Evolutionary conservation across 1,140 invertebrate genomes (phyloP), one percentile per base, ranked within the genome.

Genomic region (Nephotettix cincticeps): DNA sequence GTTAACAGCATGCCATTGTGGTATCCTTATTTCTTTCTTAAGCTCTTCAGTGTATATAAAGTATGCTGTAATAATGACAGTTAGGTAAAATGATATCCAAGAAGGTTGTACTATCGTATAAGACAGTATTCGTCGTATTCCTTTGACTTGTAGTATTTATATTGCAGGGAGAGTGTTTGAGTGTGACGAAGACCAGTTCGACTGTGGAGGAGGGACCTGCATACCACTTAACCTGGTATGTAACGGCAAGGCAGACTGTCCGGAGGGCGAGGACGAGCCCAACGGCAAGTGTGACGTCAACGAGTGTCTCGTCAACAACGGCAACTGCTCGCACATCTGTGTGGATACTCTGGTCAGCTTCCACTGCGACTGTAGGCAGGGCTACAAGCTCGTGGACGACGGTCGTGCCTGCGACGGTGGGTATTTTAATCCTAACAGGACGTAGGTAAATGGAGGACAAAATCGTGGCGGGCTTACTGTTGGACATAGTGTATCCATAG

Each of bases 231-330:
- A 85, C 0, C 94, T 93, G 91, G 86, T 93, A 0, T 97, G 94
- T 78, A 93, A 97, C 79, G 92, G 91, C 9, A 87, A 90, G 27
- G 85, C 88, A 0, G 95, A 97, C 77, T 98, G 95, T 79, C 85
- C 86, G 0, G 88, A 92, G 47, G 89, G 89, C 1, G 93, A 95
- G 77, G 95, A 97, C 80, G 94, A 97, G 79, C 69, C 73, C 13
- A 36, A 70, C 11, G 74, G 70, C 19, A 73, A 75, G 40, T 90
- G 91, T 73, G 93, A 94, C 77, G 88, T 94, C 27, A 88, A 95
- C 76, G 93, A 95, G 78, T 96, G 94, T 80, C 83, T 88, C 79
- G 90, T 87, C 79, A 89, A 88, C 81, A 93, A 88, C 73, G 82
- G 76, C 75, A 71, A 83, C 0, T 96, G 94, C 78, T 93, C 92